A percentile compares a stretch with the other conserved stretches of the same genome.
phyloP scores from a whole-genome alignment of 2,888 invertebrate genomes.

The Mesorhabditis sp. region DNA sequence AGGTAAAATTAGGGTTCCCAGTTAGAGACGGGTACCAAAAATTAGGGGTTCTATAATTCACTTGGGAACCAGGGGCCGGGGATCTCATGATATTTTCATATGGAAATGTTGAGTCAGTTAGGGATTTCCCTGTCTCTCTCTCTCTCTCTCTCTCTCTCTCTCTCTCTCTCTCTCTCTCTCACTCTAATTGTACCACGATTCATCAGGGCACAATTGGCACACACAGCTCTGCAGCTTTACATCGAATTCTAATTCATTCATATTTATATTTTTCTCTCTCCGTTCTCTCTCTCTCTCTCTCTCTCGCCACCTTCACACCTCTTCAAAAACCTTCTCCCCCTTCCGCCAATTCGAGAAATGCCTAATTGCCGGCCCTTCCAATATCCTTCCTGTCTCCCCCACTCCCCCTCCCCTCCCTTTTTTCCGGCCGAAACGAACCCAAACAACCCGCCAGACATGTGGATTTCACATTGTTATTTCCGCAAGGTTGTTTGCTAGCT shows the following conservation, averaged over 20 bases:
- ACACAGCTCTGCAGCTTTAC: conserved; percentile 2
- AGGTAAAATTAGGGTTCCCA: too few relatives aligned
- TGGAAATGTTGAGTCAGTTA: too few relatives aligned
- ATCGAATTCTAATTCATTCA: conserved; percentile 6
- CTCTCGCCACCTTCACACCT: not conserved
- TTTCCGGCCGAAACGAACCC: conserved; percentile 6
- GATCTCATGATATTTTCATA: too few relatives aligned
- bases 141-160: conserved; percentile 1
- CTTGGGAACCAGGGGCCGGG: too few relatives aligned
- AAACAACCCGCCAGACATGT: not conserved
- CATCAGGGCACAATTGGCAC: not conserved
- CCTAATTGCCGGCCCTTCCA: too few relatives aligned
- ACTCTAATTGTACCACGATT: not conserved
- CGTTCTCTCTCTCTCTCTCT: conserved; percentile 11
- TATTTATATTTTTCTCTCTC: not conserved
- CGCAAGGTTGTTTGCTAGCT: too few relatives aligned
- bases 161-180: conserved; percentile 6
- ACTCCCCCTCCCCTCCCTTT: not conserved
- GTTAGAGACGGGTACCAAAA: too few relatives aligned
- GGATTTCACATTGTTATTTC: too few relatives aligned
- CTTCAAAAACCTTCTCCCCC: too few relatives aligned
- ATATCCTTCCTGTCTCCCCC: not conserved
- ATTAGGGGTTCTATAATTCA: too few relatives aligned
- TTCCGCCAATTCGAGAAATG: too few relatives aligned
- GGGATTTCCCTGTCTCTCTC: not conserved